Conservation (phyloP, 2,113 vertebrate species). For the Tragelaphus imberbis region DNA sequence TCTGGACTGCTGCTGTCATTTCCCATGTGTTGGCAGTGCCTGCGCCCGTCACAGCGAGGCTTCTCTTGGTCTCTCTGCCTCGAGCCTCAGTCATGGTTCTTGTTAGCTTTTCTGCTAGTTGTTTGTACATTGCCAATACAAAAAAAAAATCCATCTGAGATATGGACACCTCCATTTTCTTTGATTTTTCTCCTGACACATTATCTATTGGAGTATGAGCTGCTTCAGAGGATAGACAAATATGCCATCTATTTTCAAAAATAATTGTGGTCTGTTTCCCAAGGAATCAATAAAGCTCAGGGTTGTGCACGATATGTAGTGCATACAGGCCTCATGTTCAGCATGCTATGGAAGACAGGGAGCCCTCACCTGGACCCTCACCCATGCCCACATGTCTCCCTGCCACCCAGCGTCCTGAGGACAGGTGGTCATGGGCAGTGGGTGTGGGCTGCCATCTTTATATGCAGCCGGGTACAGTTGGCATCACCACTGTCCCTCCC, state of each 20-base stretch:
- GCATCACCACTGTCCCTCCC: rapidly evolving
- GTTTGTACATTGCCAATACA: background rate
- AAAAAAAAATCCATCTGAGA: slow-evolving; percentile 24
- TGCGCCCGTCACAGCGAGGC: rapidly evolving
- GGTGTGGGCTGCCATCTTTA: rapidly evolving
- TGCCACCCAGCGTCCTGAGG: background rate
- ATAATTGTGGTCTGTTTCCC: slow-evolving; percentile 48
- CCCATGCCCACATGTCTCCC: background rate
- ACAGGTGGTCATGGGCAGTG: background rate
- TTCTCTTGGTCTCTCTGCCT: background rate
- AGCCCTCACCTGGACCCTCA: background rate
- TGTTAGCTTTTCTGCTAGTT: background rate
- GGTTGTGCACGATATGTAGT: background rate
- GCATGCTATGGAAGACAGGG: background rate
- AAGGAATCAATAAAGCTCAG: slow-evolving; percentile 39
- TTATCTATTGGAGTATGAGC: slow-evolving; percentile 44
- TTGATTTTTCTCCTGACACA: slow-evolving; percentile 67
- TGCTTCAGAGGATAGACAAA: slow-evolving; percentile 46
- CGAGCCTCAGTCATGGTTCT: background rate
- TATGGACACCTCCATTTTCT: slow-evolving; percentile 63
- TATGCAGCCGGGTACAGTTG: rapidly evolving
- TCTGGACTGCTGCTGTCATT: rapidly evolving
- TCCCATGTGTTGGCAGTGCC: rapidly evolving
- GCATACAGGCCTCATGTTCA: background rate
- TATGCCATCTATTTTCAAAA: slow-evolving; percentile 52